Evolutionary conservation across 2,797 vertebrate species (phyloP), one percentile per base, ranked within the genome.

Genomic region (Tragelaphus eurycerus): DNA sequence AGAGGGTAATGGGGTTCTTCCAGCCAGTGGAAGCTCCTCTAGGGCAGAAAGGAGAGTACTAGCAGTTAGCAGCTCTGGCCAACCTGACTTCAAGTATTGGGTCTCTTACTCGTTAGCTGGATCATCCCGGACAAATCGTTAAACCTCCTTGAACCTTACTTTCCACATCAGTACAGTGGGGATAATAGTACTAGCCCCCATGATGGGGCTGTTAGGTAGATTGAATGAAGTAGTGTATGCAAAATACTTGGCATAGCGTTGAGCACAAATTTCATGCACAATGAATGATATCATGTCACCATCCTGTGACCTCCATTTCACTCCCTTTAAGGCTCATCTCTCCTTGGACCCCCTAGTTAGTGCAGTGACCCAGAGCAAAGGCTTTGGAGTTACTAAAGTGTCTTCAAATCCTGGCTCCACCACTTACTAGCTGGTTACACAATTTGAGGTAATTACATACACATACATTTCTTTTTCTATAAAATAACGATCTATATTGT

Each of bases 41-140:
- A 84, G 19, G 74, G 3, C 31, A 95, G 31, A 16, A 17, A 92
- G 34, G 13, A 16, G 21, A 95, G 31, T 34, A 17, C 34, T 74
- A 92, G 52, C 1, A 48, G 43, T 90, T 89, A 86, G 52, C 52
- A 96, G 62, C 38, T 87, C 21, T 8, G 52, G 43, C n/a, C 57
- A 54, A 92, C 7, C n/a, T 81, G 67, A 96, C 16, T 88, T 97
- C 92, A 97, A 96, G 54, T 76, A 21, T 59, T 95, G 21, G 23
- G 60, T 79, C 50, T 96, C 62, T 86, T 43, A 89, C 31, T 91
- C 34, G 48, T 78, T 93, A 96, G 48, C 67, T 94, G 60, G 55
- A 46, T 95, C 64, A 89, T 50, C 78, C 78, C 64, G 67, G 64
- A 94, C 50, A 93, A 90, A 38, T 84, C 62, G 79, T 31, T 67